Evolutionary conservation across 2,113 vertebrate genomes (phyloP), one percentile per base, ranked within the genome.

Genomic region (Tympanuchus pallidicinctus): DNA sequence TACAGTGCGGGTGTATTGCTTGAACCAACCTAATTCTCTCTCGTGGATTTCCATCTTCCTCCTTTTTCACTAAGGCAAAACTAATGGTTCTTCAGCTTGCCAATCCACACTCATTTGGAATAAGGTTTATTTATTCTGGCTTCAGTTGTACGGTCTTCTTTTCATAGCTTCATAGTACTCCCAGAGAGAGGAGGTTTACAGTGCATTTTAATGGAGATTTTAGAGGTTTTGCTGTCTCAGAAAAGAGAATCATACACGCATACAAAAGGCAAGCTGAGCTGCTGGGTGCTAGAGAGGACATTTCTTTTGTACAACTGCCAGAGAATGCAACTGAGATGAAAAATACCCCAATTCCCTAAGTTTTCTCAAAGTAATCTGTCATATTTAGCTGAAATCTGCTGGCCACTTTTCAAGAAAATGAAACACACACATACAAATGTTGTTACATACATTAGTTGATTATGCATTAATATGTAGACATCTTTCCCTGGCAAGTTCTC

Each of bases 71-170:
- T 66, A 76, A 59, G 50, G 43, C 71, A 88, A 94, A 95, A 93
- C 30, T 92, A 94, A 95, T 71, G 82, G 82, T 83, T 75, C 89
- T 64, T 91, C 88, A 91, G 64, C 87, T 94, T 92, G 84, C 91
- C 92, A 96, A 89, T 80, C 22, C 87, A 89, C 79, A 69, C 72
- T 91, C 75, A 75, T 86, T 94, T 94, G 64, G 82, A 96, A 77
- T 86, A 60, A 91, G 76, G 52, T 94, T 92, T 95, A 91, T 97
- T 94, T 97, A 92, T 90, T 47, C 89, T 97, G 94, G 95, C 93
- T 83, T 93, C 1, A 5, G 52, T 86, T 88, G 91, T 88, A 83
- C 10, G 65, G 60, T 65, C 0, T 2, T 81, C 72, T 89, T 93
- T 95, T 92, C 93, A 52, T 52, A 94, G 71, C 40, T 89, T 11